A percentile compares a stretch with the other conserved stretches of the same genome.
phyloP scores from a whole-genome alignment of 2,888 invertebrate genomes.

The Apodemia zela region DNA sequence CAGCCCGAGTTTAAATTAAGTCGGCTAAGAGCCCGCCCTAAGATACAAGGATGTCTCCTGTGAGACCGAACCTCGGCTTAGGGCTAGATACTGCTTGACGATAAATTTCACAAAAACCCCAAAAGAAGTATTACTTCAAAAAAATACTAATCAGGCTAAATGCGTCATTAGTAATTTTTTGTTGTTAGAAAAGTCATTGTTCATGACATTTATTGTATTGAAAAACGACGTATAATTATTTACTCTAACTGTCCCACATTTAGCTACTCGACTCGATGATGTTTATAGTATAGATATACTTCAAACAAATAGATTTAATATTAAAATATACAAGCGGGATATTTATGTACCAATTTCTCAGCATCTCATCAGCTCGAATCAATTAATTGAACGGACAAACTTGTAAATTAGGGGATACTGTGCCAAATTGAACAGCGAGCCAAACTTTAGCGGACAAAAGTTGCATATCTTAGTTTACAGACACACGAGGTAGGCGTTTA shows the following conservation, averaged over 20 bases:
- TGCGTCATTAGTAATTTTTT: too few relatives aligned
- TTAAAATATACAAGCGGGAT: conserved; percentile 2
- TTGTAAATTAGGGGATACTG: conserved; percentile 15
- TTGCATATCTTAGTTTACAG: conserved; percentile 12
- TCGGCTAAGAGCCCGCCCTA: too few relatives aligned
- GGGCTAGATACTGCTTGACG: too few relatives aligned
- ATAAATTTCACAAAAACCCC: too few relatives aligned
- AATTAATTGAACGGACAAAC: conserved; percentile 13
- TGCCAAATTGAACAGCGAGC: conserved; percentile 15
- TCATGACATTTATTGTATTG: too few relatives aligned
- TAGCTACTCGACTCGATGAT: not conserved
- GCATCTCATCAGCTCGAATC: conserved; percentile 10
- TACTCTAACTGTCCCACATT: not conserved
- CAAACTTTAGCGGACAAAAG: conserved; percentile 14
- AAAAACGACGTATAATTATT: not conserved
- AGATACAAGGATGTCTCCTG: too few relatives aligned
- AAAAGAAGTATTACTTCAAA: too few relatives aligned
- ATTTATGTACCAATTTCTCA: conserved; percentile 3
- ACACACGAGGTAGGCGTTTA: not conserved
- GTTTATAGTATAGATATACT: not conserved
- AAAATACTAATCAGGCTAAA: too few relatives aligned
- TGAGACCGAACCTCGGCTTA: too few relatives aligned
- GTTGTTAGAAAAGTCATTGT: too few relatives aligned
- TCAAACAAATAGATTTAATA: not conserved
- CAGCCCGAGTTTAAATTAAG: too few relatives aligned